Evolutionary conservation across 2,888 invertebrate genomes (phyloP).

Genomic region (Nemoura dubitans): DNA sequence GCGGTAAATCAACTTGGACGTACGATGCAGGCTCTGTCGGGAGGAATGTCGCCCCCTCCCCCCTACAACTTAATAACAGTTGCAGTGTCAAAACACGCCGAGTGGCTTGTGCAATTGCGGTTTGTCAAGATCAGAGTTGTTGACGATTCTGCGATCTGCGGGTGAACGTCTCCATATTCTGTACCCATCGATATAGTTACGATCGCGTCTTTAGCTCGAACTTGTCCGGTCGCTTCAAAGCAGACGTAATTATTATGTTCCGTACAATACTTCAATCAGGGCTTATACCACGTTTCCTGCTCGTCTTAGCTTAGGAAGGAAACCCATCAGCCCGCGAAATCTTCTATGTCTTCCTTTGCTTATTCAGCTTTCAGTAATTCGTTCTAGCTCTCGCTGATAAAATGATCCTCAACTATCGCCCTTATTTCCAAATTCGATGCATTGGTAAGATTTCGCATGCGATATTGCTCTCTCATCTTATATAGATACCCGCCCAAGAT

Average conservation of each 20-base stretch:
- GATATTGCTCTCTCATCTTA: neutral
- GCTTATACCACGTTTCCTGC: neutral
- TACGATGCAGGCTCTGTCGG: neutral
- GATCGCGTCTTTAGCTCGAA: neutral
- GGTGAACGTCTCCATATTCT: neutral
- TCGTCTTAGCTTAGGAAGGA: neutral
- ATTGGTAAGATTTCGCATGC: neutral
- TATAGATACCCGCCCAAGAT: too few species aligned
- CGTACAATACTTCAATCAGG: neutral
- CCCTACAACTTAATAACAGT: neutral
- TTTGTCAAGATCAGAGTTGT: neutral
- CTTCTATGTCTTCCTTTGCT: conserved; percentile 7
- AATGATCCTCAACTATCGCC: neutral
- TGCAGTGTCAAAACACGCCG: neutral
- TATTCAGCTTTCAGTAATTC: neutral
- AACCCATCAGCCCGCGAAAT: neutral
- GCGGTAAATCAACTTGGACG: neutral
- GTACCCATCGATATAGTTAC: neutral
- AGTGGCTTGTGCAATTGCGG: neutral
- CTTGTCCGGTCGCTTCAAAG: neutral
- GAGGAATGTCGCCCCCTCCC: neutral
- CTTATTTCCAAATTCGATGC: neutral
- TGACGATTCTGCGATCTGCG: neutral
- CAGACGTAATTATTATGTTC: neutral
- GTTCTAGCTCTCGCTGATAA: neutral